These are phyloP conservation scores for Acanthurus lineatus DNA, from an alignment of 2,797 vertebrate species.

Conservation along the genomic window DNA sequence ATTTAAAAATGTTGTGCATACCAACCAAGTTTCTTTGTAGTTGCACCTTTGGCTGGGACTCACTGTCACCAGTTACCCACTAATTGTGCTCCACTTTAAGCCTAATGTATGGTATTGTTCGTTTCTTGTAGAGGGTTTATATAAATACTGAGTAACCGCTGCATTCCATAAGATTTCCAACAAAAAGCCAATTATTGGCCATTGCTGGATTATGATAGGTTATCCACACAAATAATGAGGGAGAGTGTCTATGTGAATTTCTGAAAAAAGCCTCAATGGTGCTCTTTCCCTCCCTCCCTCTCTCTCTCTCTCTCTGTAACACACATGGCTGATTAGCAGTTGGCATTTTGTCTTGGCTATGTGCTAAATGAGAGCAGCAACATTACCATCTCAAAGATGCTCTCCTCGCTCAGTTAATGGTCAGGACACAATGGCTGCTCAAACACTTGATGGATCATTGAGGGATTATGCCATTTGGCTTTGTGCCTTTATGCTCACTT, in stretches of 20 bases:
- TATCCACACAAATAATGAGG: constrained; percentile 72
- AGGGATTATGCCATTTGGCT: constrained; percentile 70
- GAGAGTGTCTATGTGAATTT: constrained; percentile 63
- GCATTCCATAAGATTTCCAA: constrained; percentile 56
- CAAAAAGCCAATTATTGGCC: constrained; percentile 61
- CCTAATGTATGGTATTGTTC: constrained; percentile 36
- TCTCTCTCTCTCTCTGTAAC: constrained; percentile 38
- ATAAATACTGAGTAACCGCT: constrained; percentile 40
- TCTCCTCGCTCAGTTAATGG: constrained; percentile 73
- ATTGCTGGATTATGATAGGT: constrained; percentile 53
- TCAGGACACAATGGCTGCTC: constrained; percentile 78
- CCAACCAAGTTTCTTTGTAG: constrained; percentile 28
- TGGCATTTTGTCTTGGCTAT: constrained; percentile 79
- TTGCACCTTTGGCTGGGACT: constrained; percentile 26
- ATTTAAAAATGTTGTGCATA: neutral
- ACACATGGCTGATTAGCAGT: constrained; percentile 77
- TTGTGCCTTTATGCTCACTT: constrained; percentile 62
- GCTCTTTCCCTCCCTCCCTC: constrained; percentile 30
- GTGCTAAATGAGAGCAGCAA: constrained; percentile 75
- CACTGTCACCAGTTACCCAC: constrained; percentile 19
- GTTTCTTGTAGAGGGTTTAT: constrained; percentile 24
- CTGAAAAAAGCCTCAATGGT: constrained; percentile 59
- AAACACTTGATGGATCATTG: constrained; percentile 79
- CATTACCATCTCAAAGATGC: constrained; percentile 83
- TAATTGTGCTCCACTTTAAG: constrained; percentile 42